phyloP scores from a whole-genome alignment of 2,888 invertebrate species.

The Parnassius smintheus region DNA sequence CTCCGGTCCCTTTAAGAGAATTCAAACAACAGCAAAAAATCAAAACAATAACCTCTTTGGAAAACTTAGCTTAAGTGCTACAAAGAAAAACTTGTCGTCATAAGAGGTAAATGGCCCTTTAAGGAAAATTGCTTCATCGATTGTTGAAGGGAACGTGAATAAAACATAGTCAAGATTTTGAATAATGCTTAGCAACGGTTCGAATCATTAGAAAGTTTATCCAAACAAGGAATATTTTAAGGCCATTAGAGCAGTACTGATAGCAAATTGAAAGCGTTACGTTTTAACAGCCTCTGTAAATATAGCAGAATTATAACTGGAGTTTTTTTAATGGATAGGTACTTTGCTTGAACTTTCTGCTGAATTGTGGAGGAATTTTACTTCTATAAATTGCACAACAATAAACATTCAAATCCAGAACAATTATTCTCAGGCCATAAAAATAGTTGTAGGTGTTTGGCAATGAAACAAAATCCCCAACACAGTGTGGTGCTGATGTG shows the following conservation, averaged over 20 bases:
- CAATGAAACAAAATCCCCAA: no score
- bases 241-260: neutral
- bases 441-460: no score
- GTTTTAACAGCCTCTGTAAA: neutral
- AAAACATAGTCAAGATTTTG: constrained; percentile 4
- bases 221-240: neutral
- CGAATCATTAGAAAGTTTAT: neutral
- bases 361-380: no score
- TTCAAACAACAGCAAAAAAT: neutral
- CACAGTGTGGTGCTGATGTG: no score
- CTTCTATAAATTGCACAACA: no score
- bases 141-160: constrained; percentile 39
- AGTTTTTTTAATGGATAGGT: no score
- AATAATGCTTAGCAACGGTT: neutral
- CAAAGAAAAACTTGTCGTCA: constrained; percentile 9
- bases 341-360: no score
- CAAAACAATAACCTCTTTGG: neutral
- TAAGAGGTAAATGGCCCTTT: constrained; percentile 51
- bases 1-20: neutral
- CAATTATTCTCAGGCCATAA: no score
- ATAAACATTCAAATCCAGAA: no score
- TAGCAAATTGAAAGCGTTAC: neutral
- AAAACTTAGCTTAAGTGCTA: neutral
- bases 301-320: neutral
- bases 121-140: constrained; percentile 46